phyloP scores from a whole-genome alignment of 2,797 vertebrate species.

The Rhinophrynus dorsalis region DNA sequence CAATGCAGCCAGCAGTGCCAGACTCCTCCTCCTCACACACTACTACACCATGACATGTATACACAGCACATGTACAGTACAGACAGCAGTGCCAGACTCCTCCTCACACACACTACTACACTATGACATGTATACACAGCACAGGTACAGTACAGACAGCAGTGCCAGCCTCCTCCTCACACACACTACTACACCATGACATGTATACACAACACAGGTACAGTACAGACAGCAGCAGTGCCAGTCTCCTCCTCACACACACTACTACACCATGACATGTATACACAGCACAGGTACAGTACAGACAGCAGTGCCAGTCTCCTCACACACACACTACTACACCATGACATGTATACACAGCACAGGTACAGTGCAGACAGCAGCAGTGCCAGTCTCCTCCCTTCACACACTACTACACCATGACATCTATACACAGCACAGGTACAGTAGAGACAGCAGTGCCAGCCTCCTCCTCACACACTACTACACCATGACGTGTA shows the following conservation, averaged over 20 bases:
- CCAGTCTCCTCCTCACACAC: accelerated
- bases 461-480: no score
- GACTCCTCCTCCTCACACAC: no score
- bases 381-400: no score
- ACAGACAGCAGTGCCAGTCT: no score
- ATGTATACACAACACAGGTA: no score
- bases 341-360: no score
- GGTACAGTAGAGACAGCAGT: background rate
- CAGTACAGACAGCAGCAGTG: background rate
- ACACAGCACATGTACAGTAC: no score
- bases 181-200: background rate
- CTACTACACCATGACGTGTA: background rate
- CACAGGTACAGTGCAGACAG: background rate
- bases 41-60: background rate
- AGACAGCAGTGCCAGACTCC: background rate
- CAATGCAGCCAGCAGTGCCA: background rate
- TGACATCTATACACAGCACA: background rate
- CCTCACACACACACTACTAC: background rate
- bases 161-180: no score
- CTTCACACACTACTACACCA: background rate
- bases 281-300: background rate
- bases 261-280: background rate
- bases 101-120: background rate
- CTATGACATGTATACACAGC: background rate
- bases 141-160: background rate